phyloP scores from a whole-genome alignment of 2,888 invertebrate genomes.

The Crocallis elinguaria region DNA sequence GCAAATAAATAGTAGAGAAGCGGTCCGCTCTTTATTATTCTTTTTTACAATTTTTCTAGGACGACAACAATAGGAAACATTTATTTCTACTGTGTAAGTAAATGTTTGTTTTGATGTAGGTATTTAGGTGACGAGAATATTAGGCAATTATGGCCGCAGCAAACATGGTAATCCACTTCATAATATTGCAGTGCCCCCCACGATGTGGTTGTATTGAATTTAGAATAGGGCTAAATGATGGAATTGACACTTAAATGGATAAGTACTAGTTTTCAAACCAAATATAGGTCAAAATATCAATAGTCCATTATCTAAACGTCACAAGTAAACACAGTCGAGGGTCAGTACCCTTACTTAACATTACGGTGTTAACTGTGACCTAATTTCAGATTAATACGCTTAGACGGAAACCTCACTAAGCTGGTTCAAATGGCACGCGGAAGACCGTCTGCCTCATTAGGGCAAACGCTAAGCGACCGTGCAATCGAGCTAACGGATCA shows the following conservation, averaged over 20 bases:
- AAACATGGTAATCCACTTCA: too few relatives aligned
- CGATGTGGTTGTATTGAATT: too few relatives aligned
- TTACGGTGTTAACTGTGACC: conserved; percentile 78
- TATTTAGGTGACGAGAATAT: too few relatives aligned
- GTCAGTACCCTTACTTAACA: conserved; percentile 77
- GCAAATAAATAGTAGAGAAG: conserved; percentile 33
- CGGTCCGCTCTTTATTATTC: conserved; percentile 35
- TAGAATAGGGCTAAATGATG: too few relatives aligned
- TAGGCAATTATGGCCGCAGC: too few relatives aligned
- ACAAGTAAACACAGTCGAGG: conserved; percentile 46
- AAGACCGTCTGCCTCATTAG: conserved; percentile 59
- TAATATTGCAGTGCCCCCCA: too few relatives aligned
- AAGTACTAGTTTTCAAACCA: conserved; percentile 20
- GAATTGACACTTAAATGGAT: too few relatives aligned
- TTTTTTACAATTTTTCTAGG: too few relatives aligned
- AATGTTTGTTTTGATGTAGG: too few relatives aligned
- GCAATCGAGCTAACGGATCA: conserved; percentile 64
- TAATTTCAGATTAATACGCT: conserved; percentile 84
- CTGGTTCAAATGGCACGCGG: conserved; percentile 76
- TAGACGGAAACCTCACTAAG: conserved; percentile 84
- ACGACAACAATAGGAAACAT: too few relatives aligned
- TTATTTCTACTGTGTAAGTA: too few relatives aligned
- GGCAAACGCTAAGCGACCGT: conserved; percentile 42
- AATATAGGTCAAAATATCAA: conserved; percentile 32
- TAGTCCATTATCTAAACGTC: conserved; percentile 23